Conservation (phyloP, 2,888 invertebrate genomes). For the Acleris laterana region DNA sequence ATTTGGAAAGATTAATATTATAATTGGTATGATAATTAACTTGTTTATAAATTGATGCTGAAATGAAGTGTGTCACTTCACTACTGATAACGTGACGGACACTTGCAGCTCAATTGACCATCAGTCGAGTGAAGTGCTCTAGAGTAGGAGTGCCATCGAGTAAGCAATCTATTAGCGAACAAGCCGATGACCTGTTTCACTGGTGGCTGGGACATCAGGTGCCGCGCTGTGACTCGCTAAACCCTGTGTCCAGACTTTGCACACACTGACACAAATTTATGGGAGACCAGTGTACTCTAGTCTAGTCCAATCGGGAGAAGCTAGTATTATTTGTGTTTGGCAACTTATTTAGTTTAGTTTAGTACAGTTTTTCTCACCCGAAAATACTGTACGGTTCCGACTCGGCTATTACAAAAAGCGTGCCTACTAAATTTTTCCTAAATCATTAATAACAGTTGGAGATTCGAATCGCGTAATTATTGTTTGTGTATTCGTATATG, state of each 20-base stretch:
- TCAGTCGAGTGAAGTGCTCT: conserved; percentile 22
- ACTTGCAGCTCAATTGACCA: conserved; percentile 22
- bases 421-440: conserved; percentile 1
- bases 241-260: conserved; percentile 13
- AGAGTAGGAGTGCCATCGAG: conserved; percentile 16
- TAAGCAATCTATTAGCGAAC: conserved; percentile 25
- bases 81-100: background rate
- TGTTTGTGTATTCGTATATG: conserved; percentile 3
- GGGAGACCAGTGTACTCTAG: conserved; percentile 1
- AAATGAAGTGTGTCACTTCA: too few relatives aligned
- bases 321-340: background rate
- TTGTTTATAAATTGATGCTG: too few relatives aligned
- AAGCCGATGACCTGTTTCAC: conserved; percentile 12
- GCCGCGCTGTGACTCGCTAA: conserved; percentile 17
- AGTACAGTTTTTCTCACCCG: background rate
- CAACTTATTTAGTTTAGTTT: background rate
- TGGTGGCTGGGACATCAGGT: conserved; percentile 12
- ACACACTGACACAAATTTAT: conserved; percentile 24
- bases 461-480: background rate
- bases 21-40: too few relatives aligned
- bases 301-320: too few relatives aligned
- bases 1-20: too few relatives aligned
- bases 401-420: background rate
- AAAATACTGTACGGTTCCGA: background rate
- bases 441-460: background rate